Evolutionary conservation across 1,140 invertebrate species (phyloP).

Genomic region (Ganaspis sp.): DNA sequence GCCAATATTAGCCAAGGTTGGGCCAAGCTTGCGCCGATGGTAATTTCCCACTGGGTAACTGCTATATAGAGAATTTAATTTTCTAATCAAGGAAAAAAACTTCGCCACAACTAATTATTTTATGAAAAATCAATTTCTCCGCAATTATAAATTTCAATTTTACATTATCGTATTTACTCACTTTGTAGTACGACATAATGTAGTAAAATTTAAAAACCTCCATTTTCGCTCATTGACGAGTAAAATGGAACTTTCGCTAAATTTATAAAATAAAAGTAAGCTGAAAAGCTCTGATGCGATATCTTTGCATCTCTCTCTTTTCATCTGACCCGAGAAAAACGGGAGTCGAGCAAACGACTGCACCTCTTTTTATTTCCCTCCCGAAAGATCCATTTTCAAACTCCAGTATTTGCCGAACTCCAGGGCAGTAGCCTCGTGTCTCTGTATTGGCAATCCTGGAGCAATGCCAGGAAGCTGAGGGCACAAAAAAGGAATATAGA

Average conservation of each 20-base stretch:
- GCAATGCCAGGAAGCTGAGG: conserved; percentile 55
- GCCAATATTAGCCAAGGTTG: too few relatives aligned
- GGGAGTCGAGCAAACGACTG: conserved; percentile 14
- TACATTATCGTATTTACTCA: too few relatives aligned
- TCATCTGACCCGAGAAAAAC: background rate
- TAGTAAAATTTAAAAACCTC: background rate
- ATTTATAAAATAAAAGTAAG: background rate
- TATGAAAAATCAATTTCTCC: too few relatives aligned
- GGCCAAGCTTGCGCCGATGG: too few relatives aligned
- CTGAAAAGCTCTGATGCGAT: background rate
- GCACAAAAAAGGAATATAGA: conserved; percentile 37
- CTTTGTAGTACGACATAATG: too few relatives aligned
- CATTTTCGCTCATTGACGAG: background rate
- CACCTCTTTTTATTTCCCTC: conserved; percentile 4
- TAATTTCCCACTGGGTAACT: too few relatives aligned
- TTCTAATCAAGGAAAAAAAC: too few relatives aligned
- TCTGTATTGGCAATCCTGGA: conserved; percentile 61
- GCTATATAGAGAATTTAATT: too few relatives aligned
- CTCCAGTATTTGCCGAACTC: conserved; percentile 58
- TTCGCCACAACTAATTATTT: too few relatives aligned
- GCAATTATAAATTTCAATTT: too few relatives aligned
- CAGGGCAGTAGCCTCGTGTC: conserved; percentile 58
- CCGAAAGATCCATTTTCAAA: conserved; percentile 51
- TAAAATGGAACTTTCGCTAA: background rate
- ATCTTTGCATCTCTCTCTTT: conserved; percentile 15